Evolutionary conservation across 1,140 invertebrate genomes (phyloP), one percentile per base, ranked within the genome.

Genomic region (Cotesia chilonis): DNA sequence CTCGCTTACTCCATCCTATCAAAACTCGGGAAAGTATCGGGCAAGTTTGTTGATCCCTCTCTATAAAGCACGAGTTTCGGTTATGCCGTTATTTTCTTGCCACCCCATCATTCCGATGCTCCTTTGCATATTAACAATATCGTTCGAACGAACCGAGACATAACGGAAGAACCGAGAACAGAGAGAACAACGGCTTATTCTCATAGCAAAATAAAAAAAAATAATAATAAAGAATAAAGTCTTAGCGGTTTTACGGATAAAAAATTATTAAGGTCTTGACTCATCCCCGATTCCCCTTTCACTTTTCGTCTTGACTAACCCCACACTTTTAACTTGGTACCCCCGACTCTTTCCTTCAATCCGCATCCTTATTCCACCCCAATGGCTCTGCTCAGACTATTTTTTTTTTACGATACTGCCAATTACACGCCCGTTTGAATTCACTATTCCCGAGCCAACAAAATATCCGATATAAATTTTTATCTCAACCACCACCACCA

Each of bases 81-180:
- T 81, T 85, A 81, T 82, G 81, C 80, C 77, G 80, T 85, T 84
- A 84, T 86, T 79, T 80, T 81, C 82, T 80, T 71, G 75, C 81
- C 81, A 85, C 82, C 83, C 83, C 79, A 86, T 84, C 84, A 47
- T 84, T 79, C 74, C 83, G 83, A 86, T 85, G 80, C 84, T 85
- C 80, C 81, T 87, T 87, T 87, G 83, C 84, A 87, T 87, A 86
- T 86, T 87, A 87, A 87, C 85, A 87, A 85, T 86, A 87, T 86
- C 81, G 81, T 79, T 82, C 77, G 81, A 84, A 59, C 63, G 61
- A 64, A 47, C 41, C 41, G 41, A 47, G 41, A 47, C 41, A 47
- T 47, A 47, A 47, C 41, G 41, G 41, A 47, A 47, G 7, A 47
- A 47, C 41, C 63, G 54, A 35, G 64, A 20, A 64, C n/a, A 37